These are phyloP conservation scores for Ranitomeya variabilis DNA, from an alignment of 2,113 vertebrate genomes.

Conservation along the genomic window DNA sequence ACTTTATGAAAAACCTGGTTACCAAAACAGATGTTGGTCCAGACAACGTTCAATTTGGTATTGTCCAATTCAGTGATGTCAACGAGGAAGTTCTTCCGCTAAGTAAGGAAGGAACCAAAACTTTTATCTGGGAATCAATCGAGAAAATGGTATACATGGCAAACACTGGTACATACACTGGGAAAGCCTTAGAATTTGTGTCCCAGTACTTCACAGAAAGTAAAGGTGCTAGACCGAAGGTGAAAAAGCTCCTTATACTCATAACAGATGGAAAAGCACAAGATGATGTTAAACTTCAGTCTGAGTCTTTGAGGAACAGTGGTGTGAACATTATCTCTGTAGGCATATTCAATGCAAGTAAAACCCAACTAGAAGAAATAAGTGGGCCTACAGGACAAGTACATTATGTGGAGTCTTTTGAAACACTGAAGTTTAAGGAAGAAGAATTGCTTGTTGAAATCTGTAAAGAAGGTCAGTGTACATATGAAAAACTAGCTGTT, in stretches of 20 bases:
- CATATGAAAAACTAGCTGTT: background rate
- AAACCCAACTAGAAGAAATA: conserved; percentile 64
- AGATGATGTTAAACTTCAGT: conserved; percentile 62
- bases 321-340: conserved; percentile 66
- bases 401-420: conserved; percentile 65
- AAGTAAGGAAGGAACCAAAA: conserved; percentile 54
- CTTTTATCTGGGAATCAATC: conserved; percentile 63
- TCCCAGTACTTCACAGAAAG: conserved; percentile 63
- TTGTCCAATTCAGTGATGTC: conserved; percentile 66
- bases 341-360: conserved; percentile 67
- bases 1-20: conserved; percentile 68
- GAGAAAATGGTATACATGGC: conserved; percentile 63
- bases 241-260: conserved; percentile 68
- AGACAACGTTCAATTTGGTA: conserved; percentile 62
- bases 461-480: conserved; percentile 59
- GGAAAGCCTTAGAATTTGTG: conserved; percentile 63
- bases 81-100: conserved; percentile 66
- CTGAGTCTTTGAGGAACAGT: conserved; percentile 56
- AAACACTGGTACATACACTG: conserved; percentile 60
- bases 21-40: conserved; percentile 63
- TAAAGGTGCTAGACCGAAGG: conserved; percentile 60
- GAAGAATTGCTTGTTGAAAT: conserved; percentile 63
- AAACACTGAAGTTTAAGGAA: conserved; percentile 63
- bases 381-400: conserved; percentile 62
- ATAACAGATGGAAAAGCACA: conserved; percentile 68